Evolutionary conservation across 1,140 invertebrate species (phyloP), one percentile per base, ranked within the genome.

Genomic region (Eurosta solidaginis): DNA sequence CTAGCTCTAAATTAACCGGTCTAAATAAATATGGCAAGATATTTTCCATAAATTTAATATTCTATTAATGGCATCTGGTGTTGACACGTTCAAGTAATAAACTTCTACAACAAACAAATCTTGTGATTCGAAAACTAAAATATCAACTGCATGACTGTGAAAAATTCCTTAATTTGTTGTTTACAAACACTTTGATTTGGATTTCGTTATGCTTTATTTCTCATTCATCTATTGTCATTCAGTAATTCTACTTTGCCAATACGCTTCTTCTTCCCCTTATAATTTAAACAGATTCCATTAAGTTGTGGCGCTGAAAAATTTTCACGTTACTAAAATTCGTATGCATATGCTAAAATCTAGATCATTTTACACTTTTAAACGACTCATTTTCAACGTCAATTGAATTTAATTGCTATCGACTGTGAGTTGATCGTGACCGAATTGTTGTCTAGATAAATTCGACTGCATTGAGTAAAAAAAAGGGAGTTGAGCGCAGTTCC

Each of bases 281-380:
- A 6, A 25, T 63, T 33, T n/a, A 33, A 9, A 47, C 12, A 4
- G 36, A 40, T 68, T 68, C 22, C 59, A 68, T 40, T 68, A 33
- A 68, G 17, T 63, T 63, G 33, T 68, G 59, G 59, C 59, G 59
- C 59, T 68, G 59, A 68, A 36, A 40, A 12, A 25, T 68, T 68
- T 68, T 68, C 36, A 40, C 59, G 7, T 33, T 22, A n/a, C n/a
- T 22, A 42, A 33, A 68, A 68, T 68, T 68, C 33, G 4, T 33
- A 7, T 40, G 20, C 0, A 22, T 36, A 40, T 40, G 36, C 59
- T 68, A 68, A 68, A 68, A 68, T n/a, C 59, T 10, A 14, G 59
- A 25, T 42, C 59, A 68, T 40, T 68, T 68, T n/a, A 68, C 59
- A 68, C 59, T 36, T 68, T 40, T 68, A 68, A n/a, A 68, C 59